phyloP scores from a whole-genome alignment of 1,140 invertebrate species.

The Drosophila kanapiae region DNA sequence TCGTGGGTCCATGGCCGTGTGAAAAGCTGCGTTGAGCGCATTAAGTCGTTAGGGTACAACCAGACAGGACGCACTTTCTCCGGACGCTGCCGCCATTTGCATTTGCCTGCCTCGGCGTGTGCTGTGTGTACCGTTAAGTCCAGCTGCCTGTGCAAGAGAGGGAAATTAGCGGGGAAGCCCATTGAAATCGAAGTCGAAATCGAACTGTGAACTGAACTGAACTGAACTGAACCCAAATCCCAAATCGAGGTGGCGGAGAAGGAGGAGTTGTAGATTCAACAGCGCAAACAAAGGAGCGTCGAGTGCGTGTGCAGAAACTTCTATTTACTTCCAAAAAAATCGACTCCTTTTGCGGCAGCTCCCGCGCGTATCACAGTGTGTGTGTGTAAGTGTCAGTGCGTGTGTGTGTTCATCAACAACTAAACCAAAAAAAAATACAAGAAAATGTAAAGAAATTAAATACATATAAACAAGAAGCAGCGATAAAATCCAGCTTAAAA shows the following conservation, averaged over 20 bases:
- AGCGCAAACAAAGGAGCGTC: conserved; percentile 30
- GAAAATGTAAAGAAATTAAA: conserved; percentile 12
- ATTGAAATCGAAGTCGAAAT: conserved; percentile 15
- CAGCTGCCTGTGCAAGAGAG: conserved; percentile 62
- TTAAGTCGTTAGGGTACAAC: conserved; percentile 85
- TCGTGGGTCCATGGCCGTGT: conserved; percentile 81
- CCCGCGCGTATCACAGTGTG: conserved; percentile 41
- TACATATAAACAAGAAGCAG: conserved; percentile 3
- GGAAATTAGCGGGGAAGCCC: conserved; percentile 37
- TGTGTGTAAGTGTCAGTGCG: conserved; percentile 53
- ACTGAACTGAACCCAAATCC: conserved; percentile 14
- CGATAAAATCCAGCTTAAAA: conserved; percentile 2
- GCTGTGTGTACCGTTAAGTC: conserved; percentile 72
- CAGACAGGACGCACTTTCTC: conserved; percentile 79
- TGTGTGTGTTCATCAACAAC: conserved; percentile 67
- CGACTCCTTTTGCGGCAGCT: conserved; percentile 43
- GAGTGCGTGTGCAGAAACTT: conserved; percentile 32
- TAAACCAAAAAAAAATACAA: conserved; percentile 18
- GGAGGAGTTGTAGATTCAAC: conserved; percentile 15
- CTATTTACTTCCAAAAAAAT: conserved; percentile 33
- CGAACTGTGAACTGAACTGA: conserved; percentile 15
- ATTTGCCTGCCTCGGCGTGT: conserved; percentile 65
- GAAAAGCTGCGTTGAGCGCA: conserved; percentile 84
- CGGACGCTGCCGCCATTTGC: conserved; percentile 67
- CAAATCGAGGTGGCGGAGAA: conserved; percentile 11